Conservation (phyloP, 2,888 invertebrate genomes). For the Folsomia manolachei region DNA sequence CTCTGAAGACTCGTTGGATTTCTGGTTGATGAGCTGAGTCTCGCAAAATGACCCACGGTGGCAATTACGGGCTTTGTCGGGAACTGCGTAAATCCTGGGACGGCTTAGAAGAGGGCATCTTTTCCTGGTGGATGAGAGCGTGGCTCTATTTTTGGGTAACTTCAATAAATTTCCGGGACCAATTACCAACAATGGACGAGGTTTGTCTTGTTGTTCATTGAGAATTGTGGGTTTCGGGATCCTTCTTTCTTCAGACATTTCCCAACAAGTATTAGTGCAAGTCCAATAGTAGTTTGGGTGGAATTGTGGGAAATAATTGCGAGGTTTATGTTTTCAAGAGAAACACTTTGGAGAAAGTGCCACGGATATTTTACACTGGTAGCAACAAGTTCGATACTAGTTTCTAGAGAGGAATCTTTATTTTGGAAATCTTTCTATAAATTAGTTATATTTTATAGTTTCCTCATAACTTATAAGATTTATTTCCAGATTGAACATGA, state of each 20-base stretch:
- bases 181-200: not conserved
- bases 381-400: too few relatives aligned
- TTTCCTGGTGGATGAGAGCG: not conserved
- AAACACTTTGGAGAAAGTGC: too few relatives aligned
- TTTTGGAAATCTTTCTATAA: too few relatives aligned
- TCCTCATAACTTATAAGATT: not conserved
- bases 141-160: constrained; percentile 1
- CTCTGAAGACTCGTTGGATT: constrained; percentile 14
- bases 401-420: too few relatives aligned
- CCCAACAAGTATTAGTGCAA: too few relatives aligned
- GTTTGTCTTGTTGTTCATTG: not conserved
- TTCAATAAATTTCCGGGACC: constrained; percentile 1
- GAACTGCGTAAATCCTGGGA: constrained; percentile 43
- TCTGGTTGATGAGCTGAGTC: not conserved
- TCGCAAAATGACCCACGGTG: constrained; percentile 16
- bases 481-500: not conserved
- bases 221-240: not conserved
- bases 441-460: too few relatives aligned
- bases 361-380: too few relatives aligned
- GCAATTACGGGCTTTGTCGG: constrained; percentile 13
- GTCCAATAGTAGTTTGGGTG: too few relatives aligned
- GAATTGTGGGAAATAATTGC: too few relatives aligned
- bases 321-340: too few relatives aligned
- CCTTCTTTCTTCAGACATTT: constrained; percentile 5
- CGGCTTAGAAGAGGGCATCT: constrained; percentile 1